Base-by-base conservation (phyloP, 2,113 vertebrate species). In the Mastomys natalensis region DNA sequence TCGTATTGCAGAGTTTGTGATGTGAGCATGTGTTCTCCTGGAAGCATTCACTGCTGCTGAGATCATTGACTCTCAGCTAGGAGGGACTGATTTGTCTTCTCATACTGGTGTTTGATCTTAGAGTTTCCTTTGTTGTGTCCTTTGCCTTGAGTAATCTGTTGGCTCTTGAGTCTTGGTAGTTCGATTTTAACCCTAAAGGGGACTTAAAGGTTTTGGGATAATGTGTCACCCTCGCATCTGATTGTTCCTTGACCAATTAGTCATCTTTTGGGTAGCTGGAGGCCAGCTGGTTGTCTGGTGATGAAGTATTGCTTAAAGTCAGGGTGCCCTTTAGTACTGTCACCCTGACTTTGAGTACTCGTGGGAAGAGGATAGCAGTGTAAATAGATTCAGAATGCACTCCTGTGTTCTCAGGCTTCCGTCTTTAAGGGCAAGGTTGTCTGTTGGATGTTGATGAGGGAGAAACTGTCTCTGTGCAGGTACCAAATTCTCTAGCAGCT, bases 121-220 rank as follows among this genome's bases (percentile, higher is more conserved):
- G 62, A 78, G 72, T 70, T 45, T 2, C 53, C 31, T 51, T 51
- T 91, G 66, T 93, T 93, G 51, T 45, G 88, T 81, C 48, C 17
- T 84, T 96, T 93, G 86, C 90, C 74, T 48, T 95, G 87, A 89
- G 55, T 84, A 53, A 80, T 90, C 70, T 37, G 72, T 91, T 93
- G 58, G 31, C 53, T 78, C 87, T 89, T 93, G 7, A 88, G 87
- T 96, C 96, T 97, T 80, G 73, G 70, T 58, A 87, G 58, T 55
- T 95, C 22, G 3, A 43, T 89, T 84, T 90, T 96, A 93, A 55
- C 21, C n/a, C 72, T 40, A 74, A 89, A 70, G 85, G 70, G 70
- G 15, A 81, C 77, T 82, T 86, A 37, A 29, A 55, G 26, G 9
- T 22, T 89, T 91, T 87, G 45, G 66, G 26, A 51, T 55, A 62